Evolutionary conservation across 2,797 vertebrate species (phyloP).

Genomic region (Sebastes baramenuke): DNA sequence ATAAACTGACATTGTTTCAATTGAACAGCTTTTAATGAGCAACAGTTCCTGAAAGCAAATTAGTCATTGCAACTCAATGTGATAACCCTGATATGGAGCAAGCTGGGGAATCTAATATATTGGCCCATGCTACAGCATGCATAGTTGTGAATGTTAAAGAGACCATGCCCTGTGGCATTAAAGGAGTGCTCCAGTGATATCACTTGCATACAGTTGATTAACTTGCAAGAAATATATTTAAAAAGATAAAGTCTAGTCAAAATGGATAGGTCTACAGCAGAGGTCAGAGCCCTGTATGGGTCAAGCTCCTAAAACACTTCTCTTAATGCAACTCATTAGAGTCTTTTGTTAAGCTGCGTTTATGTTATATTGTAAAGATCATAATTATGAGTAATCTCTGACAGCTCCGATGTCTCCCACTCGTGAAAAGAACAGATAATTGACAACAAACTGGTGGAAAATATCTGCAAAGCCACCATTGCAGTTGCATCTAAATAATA

Average conservation of each 20-base stretch:
- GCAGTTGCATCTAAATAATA: background rate
- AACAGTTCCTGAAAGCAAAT: background rate
- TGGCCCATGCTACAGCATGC: background rate
- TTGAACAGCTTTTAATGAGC: constrained; percentile 7
- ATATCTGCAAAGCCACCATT: background rate
- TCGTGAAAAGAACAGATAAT: background rate
- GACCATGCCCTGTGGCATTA: background rate
- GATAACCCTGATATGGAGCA: background rate
- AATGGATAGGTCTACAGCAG: background rate
- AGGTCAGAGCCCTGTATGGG: background rate
- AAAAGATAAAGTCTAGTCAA: background rate
- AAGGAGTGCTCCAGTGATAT: background rate
- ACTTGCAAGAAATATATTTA: background rate
- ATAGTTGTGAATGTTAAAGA: background rate
- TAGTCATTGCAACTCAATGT: background rate
- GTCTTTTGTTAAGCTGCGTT: background rate
- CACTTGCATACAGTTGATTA: background rate
- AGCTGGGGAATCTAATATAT: background rate
- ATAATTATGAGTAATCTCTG: background rate
- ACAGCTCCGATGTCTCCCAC: background rate
- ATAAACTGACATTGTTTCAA: constrained; percentile 14
- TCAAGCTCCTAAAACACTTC: background rate
- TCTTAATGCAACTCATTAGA: background rate
- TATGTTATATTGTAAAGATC: background rate
- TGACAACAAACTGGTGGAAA: too few species aligned